Evolutionary conservation across 2,888 invertebrate genomes (phyloP).

Genomic region (Malthinus seriepunctatus): DNA sequence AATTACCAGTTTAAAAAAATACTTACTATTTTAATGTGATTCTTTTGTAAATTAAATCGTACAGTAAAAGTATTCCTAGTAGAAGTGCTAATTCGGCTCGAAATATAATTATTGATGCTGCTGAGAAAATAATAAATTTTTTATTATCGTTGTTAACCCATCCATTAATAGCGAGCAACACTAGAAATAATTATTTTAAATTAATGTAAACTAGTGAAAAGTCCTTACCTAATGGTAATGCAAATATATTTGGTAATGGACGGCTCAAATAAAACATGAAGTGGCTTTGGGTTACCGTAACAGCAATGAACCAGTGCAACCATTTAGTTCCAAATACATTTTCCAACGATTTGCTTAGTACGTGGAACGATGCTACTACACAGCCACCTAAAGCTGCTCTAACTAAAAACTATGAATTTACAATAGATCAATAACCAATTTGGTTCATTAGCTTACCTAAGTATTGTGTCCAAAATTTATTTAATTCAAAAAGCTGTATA

Average conservation of each 20-base stretch:
- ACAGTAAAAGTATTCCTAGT: constrained; percentile 81
- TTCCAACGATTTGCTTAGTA: constrained; percentile 73
- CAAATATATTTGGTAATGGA: constrained; percentile 94
- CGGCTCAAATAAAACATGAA: constrained; percentile 96
- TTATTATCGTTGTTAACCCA: constrained; percentile 80
- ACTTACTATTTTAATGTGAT: constrained; percentile 69
- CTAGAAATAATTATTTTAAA: constrained; percentile 56
- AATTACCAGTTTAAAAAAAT: too few relatives aligned
- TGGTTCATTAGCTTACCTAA: constrained; percentile 65
- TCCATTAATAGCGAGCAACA: constrained; percentile 79
- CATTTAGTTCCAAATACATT: constrained; percentile 78
- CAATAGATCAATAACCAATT: constrained; percentile 15
- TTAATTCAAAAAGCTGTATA: constrained; percentile 68
- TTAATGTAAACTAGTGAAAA: constrained; percentile 1
- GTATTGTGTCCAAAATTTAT: constrained; percentile 89
- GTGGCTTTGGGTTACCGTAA: constrained; percentile 94
- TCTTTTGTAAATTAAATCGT: constrained; percentile 75
- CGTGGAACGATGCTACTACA: constrained; percentile 75
- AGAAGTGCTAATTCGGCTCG: constrained; percentile 87
- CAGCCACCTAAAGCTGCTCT: constrained; percentile 76
- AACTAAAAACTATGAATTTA: constrained; percentile 64
- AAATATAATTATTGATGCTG: constrained; percentile 86
- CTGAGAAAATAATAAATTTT: constrained; percentile 82
- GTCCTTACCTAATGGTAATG: constrained; percentile 81
- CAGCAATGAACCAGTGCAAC: constrained; percentile 78